Evolutionary conservation across 2,797 vertebrate genomes (phyloP), one percentile per base, ranked within the genome.

Genomic region (Oryzias sinensis): DNA sequence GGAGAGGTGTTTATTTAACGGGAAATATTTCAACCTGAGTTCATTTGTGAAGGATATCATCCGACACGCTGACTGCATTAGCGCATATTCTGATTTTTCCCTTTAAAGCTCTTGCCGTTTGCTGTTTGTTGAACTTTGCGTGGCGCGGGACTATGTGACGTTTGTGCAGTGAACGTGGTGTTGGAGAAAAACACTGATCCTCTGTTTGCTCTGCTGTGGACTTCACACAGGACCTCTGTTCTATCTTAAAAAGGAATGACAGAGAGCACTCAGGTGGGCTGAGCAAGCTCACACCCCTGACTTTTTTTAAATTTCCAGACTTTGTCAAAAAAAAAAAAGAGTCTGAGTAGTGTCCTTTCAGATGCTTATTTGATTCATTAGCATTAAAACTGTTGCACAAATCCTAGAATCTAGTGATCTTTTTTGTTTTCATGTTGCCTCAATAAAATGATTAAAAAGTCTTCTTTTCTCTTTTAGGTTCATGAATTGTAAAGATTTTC

Each of bases 401-500:
- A 8, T 33, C 8, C 29, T 33, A 8, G 29, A 33, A 33, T 2
- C 5, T 45, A 17, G 17, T 18, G 8, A 7, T 44, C 8, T n/a
- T 44, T 45, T 17, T 11, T 45, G 20, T n/a, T 17, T 45, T 17
- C 0, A 8, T 20, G 1, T 6, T 29, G 27, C 27, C 27, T 29
- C 27, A 2, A 29, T 29, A 29, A 37, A 37, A 11, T 37, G 33
- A 37, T 37, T 11, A 37, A 13, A 37, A 2, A 0, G 9, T 11
- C 56, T 20, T 25, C 49, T 89, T 66, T 81, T 51, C 43, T 16
- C 43, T 83, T 91, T 53, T 82, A 96, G 95, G 89, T 96, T 94
- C 93, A 97, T 95, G 94, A 93, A 91, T 95, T 92, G 92, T 90
- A 91, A 91, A 91, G 83, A 87, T 80, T 76, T 73, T 83, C 84